Evolutionary conservation across 2,888 invertebrate species (phyloP), one percentile per base, ranked within the genome.

Genomic region (Macrosiphum euphorbiae): DNA sequence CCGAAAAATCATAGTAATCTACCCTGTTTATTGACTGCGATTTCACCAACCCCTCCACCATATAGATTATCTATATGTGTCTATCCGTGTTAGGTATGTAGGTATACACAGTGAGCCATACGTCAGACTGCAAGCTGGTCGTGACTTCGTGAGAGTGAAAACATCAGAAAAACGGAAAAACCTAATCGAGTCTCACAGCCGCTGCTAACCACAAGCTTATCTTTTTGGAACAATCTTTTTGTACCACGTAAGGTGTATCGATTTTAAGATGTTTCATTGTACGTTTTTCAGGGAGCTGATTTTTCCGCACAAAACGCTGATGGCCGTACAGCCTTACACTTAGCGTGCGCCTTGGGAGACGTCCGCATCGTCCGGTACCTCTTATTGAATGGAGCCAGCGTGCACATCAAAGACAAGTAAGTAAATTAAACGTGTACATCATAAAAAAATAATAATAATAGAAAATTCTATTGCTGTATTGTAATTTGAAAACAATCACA

Each of bases 381-480:
- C 58, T 96, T 99, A 52, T 96, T 97, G 92, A 97, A 97, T 95
- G 99, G 99, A 0, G 98, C 98, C 0, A 98, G 97, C 91, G 98
- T 99, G 7, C 98, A 99, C 95, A 96, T 97, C 84, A 97, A 97
- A 95, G 98, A 98, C 95, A 96, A 97, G 96, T 96, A 95, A 95
- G 95, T 94, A 61, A 35, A 67, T 67, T 35, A 35, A 67, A 67
- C 26, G 13, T 0, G 24, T 24, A 24, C 20, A 20, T 20, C 52
- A 5, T n/a, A 16, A n/a, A 67, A 67, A 20, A 67, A 67, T n/a
- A 67, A 35, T 35, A 67, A n/a, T 3, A n/a, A n/a, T 67, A 35
- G 1, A 67, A 67, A 67, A 67, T 35, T 78, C 16, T 78, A 78
- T 20, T 11, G 13, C 7, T 7, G 5, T 78, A 35, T 7, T 7